Base-by-base conservation (phyloP, 2,113 vertebrate species). In the Pterocles orientalis region DNA sequence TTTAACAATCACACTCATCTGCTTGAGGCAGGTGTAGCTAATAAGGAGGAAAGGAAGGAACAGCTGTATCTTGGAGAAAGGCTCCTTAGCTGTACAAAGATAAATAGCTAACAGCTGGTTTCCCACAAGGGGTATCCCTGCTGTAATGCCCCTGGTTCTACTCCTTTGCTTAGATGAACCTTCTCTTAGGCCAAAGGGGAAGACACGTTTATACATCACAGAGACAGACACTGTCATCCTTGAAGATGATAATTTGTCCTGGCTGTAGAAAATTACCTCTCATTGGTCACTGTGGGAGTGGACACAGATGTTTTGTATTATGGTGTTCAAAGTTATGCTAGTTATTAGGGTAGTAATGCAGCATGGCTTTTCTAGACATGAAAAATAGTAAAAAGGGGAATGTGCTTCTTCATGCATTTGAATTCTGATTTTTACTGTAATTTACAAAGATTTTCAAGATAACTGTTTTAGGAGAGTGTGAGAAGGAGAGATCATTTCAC, bases 41-140 rank as follows among this genome's bases (percentile, higher is more conserved):
- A 97, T 98, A 97, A 98, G 96, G 92, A 97, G 91, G 90, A 97
- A 96, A 91, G 84, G 86, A 96, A 73, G 39, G 54, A 98, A 97
- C 98, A 98, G 97, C 98, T 98, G 98, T 95, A 97, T 95, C 73
- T 95, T 97, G 92, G 95, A 97, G 96, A 96, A 97, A 97, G 97
- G 93, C 97, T 98, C 97, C 97, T 97, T 70, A 96, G 97, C 94
- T 96, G 95, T 95, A 98, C 48, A 82, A 98, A 98, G 98, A 99
- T 97, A 98, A 99, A 99, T 98, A 97, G 97, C 94, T 90, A 98
- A 97, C 99, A 99, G 98, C 98, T 99, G 99, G 94, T 97, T 98
- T 98, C 95, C 95, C 95, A 97, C 96, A 97, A 98, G 94, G 92
- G 96, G 91, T 90, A 96, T 94, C 79, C 94, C 93, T 97, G 96